Evolutionary conservation across 2,888 invertebrate genomes (phyloP), one percentile per base, ranked within the genome.

Genomic region (Chirona hameri): DNA sequence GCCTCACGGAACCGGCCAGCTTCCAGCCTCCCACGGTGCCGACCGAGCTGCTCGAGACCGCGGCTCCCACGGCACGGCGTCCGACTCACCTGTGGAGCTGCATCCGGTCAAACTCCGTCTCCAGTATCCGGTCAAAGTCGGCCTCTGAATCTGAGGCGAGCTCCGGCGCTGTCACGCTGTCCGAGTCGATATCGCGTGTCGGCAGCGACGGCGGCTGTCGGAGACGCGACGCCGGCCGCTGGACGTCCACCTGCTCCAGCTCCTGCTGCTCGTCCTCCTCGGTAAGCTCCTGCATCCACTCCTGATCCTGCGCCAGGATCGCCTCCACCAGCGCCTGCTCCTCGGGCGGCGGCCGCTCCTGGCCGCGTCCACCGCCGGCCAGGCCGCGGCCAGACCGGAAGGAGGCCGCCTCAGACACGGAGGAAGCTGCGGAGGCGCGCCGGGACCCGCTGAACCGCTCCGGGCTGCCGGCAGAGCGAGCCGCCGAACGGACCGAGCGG

Each of bases 21-120:
- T 52, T 12, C 52, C 52, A 52, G 52, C 52, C 52, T 52, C 52
- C 52, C 52, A 52, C 52, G 52, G 52, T 18, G 52, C 5, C 12
- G 52, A 18, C 52, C 5, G 52, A 52, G 15, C 52, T 12, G 52
- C 52, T 52, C 7, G 52, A 7, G 52, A 52, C 52, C 18, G 52
- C 39, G 39, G 39, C 39, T 39, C 39, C 15, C 52, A 52, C 52
- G 52, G 52, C 12, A 18, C 52, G 12, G 52, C 15, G 52, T 18
- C 52, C 52, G 10, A 29, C 69, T n/a, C 21, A 76, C 76, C 76
- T 76, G 76, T 76, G 15, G 24, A 21, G 39, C 76, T 76, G 76
- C 76, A 76, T 76, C 76, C 76, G 76, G 21, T 76, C 76, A 21
- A 76, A 76, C 76, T 76, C 76, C 24, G 39, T 24, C 39, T 76